A percentile compares a stretch with the other conserved stretches of the same genome.
phyloP scores from a whole-genome alignment of 2,113 vertebrate genomes.

The Laterallus jamaicensis region DNA sequence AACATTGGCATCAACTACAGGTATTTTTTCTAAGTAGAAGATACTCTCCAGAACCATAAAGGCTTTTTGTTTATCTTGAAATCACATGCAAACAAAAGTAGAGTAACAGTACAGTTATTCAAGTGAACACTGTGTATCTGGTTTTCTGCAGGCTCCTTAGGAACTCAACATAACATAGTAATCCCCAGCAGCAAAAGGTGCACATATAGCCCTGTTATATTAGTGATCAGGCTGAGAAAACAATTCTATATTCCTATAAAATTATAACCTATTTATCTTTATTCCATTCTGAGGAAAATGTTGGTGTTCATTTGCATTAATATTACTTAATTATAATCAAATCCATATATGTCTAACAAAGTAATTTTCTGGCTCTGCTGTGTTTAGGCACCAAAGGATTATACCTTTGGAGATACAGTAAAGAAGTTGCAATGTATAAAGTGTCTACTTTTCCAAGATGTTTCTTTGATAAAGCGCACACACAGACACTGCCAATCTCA shows the following conservation, averaged over 20 bases:
- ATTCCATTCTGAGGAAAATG: neutral
- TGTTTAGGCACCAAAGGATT: neutral
- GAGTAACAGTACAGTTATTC: neutral
- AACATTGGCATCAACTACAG: neutral
- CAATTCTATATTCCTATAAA: neutral
- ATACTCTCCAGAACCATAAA: neutral
- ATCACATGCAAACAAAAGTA: neutral
- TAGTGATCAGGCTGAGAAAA: neutral
- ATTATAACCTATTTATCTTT: neutral
- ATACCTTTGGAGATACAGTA: neutral
- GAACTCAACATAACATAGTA: neutral
- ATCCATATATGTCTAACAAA: neutral
- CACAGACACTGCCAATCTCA: neutral
- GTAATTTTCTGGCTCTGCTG: neutral
- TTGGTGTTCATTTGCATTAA: neutral
- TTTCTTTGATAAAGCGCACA: neutral
- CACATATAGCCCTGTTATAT: neutral
- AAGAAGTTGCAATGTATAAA: neutral
- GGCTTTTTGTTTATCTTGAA: neutral
- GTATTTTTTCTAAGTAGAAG: neutral
- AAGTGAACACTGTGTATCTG: neutral
- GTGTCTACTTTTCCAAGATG: neutral
- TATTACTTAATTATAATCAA: neutral
- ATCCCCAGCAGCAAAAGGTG: neutral
- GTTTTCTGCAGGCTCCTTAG: neutral